These are phyloP conservation scores for Chaetoderma sp. DNA, from an alignment of 2,888 invertebrate species.

Conservation along the genomic window DNA sequence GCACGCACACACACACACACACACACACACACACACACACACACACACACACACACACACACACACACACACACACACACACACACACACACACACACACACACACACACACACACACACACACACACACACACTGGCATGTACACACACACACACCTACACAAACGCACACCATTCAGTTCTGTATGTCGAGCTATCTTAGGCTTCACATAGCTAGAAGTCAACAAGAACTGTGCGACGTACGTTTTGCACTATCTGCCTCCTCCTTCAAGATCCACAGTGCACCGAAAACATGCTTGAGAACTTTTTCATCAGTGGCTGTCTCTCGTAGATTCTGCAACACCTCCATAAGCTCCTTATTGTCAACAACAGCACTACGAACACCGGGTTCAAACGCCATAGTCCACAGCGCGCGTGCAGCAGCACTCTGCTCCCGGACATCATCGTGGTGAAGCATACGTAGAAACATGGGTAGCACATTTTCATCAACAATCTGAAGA, in stretches of 20 bases:
- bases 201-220: background rate
- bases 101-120: too few species aligned
- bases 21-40: too few species aligned
- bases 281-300: constrained; percentile 50
- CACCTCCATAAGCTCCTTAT: constrained; percentile 43
- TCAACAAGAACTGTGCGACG: background rate
- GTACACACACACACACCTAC: too few species aligned
- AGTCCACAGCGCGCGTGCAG: constrained; percentile 55
- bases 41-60: too few species aligned
- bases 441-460: constrained; percentile 49
- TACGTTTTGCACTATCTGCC: constrained; percentile 36
- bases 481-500: constrained; percentile 55
- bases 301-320: constrained; percentile 45
- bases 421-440: constrained; percentile 48
- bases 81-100: too few species aligned
- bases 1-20: too few species aligned
- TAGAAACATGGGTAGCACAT: constrained; percentile 46
- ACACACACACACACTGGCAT: too few species aligned
- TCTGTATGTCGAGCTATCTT: too few species aligned
- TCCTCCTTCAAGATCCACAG: constrained; percentile 58
- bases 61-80: too few species aligned
- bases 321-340: constrained; percentile 47
- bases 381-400: constrained; percentile 59
- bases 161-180: too few species aligned
- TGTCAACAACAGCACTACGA: constrained; percentile 43